These are phyloP conservation scores for Panagrolaimus sp. DNA, from an alignment of 1,140 invertebrate species.

Conservation along the genomic window DNA sequence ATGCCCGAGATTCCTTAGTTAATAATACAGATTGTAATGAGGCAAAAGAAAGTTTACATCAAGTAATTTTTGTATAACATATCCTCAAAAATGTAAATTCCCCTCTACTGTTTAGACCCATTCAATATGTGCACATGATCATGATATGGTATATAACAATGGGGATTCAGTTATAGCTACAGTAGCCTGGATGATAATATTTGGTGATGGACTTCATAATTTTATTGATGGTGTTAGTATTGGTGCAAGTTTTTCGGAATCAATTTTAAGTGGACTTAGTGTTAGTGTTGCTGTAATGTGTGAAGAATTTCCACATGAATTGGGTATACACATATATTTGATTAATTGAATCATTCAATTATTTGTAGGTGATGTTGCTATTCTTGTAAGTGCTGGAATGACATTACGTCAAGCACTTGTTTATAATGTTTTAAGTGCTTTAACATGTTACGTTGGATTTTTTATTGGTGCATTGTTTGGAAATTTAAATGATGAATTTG, in stretches of 20 bases:
- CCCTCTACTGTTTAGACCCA: constrained; percentile 41
- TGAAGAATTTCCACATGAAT: constrained; percentile 71
- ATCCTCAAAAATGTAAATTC: background rate
- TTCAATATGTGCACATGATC: constrained; percentile 55
- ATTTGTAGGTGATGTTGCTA: constrained; percentile 67
- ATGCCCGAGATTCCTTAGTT: no score
- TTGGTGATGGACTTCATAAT: constrained; percentile 71
- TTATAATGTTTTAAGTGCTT: constrained; percentile 71
- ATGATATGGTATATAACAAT: constrained; percentile 47
- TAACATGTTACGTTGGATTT: constrained; percentile 68
- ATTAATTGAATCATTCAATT: background rate
- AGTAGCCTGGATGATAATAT: constrained; percentile 73
- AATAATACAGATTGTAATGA: no score
- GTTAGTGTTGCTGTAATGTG: constrained; percentile 70
- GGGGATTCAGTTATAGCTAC: constrained; percentile 64
- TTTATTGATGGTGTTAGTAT: constrained; percentile 71
- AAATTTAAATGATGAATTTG: constrained; percentile 58
- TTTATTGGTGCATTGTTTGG: constrained; percentile 65
- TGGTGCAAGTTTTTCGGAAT: constrained; percentile 69
- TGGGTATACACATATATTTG: constrained; percentile 62
- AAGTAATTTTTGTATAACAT: constrained; percentile 7
- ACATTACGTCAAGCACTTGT: constrained; percentile 66
- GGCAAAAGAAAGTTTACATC: no score
- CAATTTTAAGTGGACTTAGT: constrained; percentile 67
- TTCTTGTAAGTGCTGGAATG: constrained; percentile 70